Evolutionary conservation across 2,797 vertebrate species (phyloP).

Genomic region (Echeneis naucrates): DNA sequence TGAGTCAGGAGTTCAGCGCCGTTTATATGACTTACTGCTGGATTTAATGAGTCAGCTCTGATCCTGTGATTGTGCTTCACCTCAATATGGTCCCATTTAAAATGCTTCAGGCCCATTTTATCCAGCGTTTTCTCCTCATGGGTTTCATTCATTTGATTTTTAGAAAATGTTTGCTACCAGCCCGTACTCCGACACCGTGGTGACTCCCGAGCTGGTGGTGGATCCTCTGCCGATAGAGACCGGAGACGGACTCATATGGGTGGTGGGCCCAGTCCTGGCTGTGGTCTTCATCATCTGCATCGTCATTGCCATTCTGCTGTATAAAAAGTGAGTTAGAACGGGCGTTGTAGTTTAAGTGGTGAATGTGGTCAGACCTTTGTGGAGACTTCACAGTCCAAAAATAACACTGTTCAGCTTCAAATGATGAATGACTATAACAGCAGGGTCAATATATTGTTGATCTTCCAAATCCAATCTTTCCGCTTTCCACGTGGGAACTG

Average conservation of each 20-base stretch:
- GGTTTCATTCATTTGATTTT: neutral
- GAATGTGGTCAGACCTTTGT: neutral
- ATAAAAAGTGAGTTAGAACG: constrained; percentile 93
- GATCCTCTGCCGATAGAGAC: constrained; percentile 90
- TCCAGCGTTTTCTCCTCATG: neutral
- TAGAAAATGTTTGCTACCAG: constrained; percentile 93
- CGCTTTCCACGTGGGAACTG: neutral
- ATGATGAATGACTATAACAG: constrained; percentile 25
- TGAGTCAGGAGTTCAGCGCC: constrained; percentile 76
- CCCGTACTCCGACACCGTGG: constrained; percentile 93
- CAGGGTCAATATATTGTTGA: neutral
- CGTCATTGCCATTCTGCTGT: constrained; percentile 97
- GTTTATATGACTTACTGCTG: neutral
- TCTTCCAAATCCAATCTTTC: neutral
- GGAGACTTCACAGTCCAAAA: constrained; percentile 2
- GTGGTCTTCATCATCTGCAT: constrained; percentile 99
- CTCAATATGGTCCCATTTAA: neutral
- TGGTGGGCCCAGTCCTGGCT: constrained; percentile 95
- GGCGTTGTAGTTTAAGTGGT: constrained; percentile 3
- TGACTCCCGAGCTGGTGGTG: constrained; percentile 86
- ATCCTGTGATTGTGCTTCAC: neutral
- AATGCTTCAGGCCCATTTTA: neutral
- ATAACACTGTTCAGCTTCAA: constrained; percentile 55
- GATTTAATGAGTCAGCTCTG: constrained; percentile 14
- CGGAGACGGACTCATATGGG: constrained; percentile 97